Evolutionary conservation across 2,113 vertebrate genomes (phyloP).

Genomic region (Acanthisitta chloris): DNA sequence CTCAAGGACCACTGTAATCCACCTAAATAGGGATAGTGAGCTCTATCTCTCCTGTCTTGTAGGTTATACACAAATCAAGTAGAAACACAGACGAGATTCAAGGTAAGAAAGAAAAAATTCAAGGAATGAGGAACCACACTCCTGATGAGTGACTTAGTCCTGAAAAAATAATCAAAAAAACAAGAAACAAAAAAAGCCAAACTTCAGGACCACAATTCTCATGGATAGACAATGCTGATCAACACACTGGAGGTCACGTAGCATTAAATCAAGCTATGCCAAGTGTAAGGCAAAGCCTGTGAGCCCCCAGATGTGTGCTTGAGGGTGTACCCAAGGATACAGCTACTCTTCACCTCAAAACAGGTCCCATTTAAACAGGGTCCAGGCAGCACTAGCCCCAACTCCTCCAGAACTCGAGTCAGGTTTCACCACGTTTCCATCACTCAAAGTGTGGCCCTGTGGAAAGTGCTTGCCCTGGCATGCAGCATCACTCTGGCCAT

Average conservation of each 20-base stretch:
- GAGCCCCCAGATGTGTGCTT: rapidly evolving
- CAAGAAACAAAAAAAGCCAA: background rate
- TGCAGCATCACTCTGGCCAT: background rate
- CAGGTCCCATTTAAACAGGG: rapidly evolving
- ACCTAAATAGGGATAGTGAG: rapidly evolving
- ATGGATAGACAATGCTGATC: rapidly evolving
- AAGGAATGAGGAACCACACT: background rate
- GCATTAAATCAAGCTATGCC: background rate
- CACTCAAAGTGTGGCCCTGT: rapidly evolving
- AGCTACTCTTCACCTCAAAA: background rate
- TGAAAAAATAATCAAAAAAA: background rate
- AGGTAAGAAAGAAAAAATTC: no score
- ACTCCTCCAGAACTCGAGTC: rapidly evolving
- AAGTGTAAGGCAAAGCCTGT: background rate
- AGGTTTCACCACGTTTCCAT: background rate
- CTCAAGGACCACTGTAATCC: background rate
- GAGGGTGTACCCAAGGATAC: no score
- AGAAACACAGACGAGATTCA: background rate
- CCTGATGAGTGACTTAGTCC: background rate
- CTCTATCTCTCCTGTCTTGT: rapidly evolving
- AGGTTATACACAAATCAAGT: background rate
- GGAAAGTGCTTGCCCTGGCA: rapidly evolving
- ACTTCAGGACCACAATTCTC: background rate
- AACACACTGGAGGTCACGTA: background rate
- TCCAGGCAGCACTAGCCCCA: background rate